A percentile compares a stretch with the other conserved stretches of the same genome.
Evolutionary conservation across 2,797 vertebrate species (phyloP).

Genomic region (Myotis vivesi): DNA sequence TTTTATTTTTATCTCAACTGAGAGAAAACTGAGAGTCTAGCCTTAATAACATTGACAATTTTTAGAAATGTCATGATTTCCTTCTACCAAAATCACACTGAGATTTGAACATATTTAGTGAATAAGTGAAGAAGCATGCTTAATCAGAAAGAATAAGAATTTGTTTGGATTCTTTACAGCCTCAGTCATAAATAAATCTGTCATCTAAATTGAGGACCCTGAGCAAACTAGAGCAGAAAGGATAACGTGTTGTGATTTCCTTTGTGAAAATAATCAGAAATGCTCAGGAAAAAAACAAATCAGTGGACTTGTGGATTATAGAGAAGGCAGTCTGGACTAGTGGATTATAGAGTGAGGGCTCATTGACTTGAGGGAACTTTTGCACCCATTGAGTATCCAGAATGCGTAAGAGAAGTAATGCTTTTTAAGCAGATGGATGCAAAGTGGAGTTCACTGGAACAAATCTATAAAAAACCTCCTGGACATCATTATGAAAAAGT

Average conservation of each 20-base stretch:
- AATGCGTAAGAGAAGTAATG: background rate
- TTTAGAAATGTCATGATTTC: constrained; percentile 23
- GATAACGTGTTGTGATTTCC: background rate
- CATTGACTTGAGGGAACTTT: background rate
- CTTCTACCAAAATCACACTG: background rate
- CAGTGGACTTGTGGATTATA: background rate
- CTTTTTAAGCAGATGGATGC: background rate
- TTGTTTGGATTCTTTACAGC: constrained; percentile 24
- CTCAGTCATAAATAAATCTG: constrained; percentile 17
- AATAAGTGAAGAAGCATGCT: background rate
- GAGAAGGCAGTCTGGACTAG: background rate
- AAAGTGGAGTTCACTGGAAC: background rate
- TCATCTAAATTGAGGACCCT: background rate
- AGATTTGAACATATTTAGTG: constrained; percentile 18
- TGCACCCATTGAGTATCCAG: background rate
- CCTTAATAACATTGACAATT: constrained; percentile 15
- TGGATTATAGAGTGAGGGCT: background rate
- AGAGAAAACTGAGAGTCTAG: background rate
- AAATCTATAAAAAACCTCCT: background rate
- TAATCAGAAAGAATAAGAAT: constrained; percentile 15
- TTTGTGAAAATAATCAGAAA: constrained; percentile 43
- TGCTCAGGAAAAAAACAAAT: background rate
- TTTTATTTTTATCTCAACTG: constrained; percentile 49
- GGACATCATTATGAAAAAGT: background rate
- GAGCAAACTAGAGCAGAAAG: background rate